Percentiles rank a stretch among this genome's conserved stretches.
phyloP scores from a whole-genome alignment of 2,888 invertebrate genomes.

The Drosophila macrothrix region DNA sequence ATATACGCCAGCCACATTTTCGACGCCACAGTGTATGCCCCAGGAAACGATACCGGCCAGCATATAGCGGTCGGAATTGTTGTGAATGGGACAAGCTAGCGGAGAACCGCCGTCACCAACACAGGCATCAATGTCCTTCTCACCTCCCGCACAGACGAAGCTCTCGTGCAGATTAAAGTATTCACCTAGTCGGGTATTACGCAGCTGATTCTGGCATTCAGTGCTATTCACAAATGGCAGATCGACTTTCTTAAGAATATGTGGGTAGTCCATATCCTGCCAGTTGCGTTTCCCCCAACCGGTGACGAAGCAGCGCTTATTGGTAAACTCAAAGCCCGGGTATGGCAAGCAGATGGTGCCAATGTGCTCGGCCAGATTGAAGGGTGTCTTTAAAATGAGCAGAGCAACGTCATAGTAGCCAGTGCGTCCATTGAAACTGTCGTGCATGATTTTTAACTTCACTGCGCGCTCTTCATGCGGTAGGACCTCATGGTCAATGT shows the following conservation, averaged over 20 bases:
- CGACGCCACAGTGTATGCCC: conserved; percentile 91
- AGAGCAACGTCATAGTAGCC: conserved; percentile 39
- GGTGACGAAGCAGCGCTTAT: too few relatives aligned
- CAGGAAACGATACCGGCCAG: conserved; percentile 90
- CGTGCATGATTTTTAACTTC: conserved; percentile 86
- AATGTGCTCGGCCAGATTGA: not conserved
- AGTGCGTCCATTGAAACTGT: conserved; percentile 46
- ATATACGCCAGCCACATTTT: conserved; percentile 89
- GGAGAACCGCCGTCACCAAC: conserved; percentile 92
- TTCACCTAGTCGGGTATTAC: conserved; percentile 86
- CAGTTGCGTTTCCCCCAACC: too few relatives aligned
- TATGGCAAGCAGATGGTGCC: too few relatives aligned
- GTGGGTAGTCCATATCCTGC: too few relatives aligned
- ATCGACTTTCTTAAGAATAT: too few relatives aligned
- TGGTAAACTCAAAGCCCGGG: too few relatives aligned
- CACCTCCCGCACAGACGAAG: conserved; percentile 92
- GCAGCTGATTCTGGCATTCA: conserved; percentile 85
- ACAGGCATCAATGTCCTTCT: conserved; percentile 89
- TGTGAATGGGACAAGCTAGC: conserved; percentile 88
- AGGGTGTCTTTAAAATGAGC: conserved; percentile 10
- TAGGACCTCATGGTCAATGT: not conserved
- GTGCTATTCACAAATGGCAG: conserved; percentile 88
- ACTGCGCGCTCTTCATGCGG: conserved; percentile 89
- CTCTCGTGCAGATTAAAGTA: conserved; percentile 84
- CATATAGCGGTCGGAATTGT: conserved; percentile 57